A percentile compares a stretch with the other conserved stretches of the same genome.
Conservation (phyloP, 2,888 invertebrate genomes). For the Epiblema foenella region DNA sequence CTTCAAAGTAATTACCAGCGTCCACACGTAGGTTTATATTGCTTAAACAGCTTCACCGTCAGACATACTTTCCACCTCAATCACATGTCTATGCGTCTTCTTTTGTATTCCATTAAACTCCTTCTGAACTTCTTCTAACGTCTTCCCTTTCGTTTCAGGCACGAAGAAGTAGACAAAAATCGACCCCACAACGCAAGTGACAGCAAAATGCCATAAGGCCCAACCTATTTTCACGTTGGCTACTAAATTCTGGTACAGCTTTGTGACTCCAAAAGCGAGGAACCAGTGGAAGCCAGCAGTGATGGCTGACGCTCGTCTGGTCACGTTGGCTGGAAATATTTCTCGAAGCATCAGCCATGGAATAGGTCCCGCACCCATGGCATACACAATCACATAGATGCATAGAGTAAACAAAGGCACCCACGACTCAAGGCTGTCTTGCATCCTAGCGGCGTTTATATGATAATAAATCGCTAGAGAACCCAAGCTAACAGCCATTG, state of each 20-base stretch:
- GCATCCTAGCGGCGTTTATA: conserved; percentile 60
- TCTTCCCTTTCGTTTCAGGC: conserved; percentile 88
- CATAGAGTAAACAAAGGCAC: conserved; percentile 85
- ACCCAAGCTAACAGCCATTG: conserved; percentile 84
- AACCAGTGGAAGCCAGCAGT: conserved; percentile 89
- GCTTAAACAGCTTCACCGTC: conserved; percentile 54
- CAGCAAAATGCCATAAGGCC: conserved; percentile 88
- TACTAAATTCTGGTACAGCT: conserved; percentile 86
- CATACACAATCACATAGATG: conserved; percentile 85
- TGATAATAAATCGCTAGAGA: conserved; percentile 80
- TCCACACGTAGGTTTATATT: neutral
- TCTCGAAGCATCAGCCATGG: conserved; percentile 90
- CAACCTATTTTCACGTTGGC: conserved; percentile 83
- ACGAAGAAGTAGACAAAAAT: conserved; percentile 87
- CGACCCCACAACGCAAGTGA: conserved; percentile 84
- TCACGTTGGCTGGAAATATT: conserved; percentile 87
- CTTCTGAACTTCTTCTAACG: conserved; percentile 82
- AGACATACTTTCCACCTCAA: conserved; percentile 74
- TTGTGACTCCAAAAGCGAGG: conserved; percentile 87
- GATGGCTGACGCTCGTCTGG: conserved; percentile 87
- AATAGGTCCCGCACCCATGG: conserved; percentile 88
- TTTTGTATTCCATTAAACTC: conserved; percentile 78
- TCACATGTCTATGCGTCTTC: conserved; percentile 75
- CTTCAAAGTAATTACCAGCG: neutral
- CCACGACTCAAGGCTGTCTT: conserved; percentile 64